phyloP scores from a whole-genome alignment of 2,797 vertebrate genomes.

The Platalea minor region DNA sequence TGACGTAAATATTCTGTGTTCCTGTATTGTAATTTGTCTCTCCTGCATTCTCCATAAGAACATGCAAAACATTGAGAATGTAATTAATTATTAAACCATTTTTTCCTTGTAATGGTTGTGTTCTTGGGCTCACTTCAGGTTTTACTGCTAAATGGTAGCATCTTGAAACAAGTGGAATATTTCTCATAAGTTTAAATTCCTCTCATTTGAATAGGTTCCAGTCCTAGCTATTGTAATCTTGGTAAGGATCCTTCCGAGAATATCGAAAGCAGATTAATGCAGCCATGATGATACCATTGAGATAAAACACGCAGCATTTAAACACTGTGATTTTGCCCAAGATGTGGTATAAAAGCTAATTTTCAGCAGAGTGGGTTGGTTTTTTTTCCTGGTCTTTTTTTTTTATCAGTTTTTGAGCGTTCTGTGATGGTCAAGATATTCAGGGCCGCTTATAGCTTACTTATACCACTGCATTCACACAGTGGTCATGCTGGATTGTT shows the following conservation, averaged over 20 bases:
- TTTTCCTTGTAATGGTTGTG: background rate
- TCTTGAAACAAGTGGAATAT: background rate
- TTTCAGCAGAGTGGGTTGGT: background rate
- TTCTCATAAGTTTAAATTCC: background rate
- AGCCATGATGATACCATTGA: background rate
- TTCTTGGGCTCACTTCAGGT: background rate
- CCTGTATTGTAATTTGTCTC: background rate
- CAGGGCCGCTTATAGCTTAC: background rate
- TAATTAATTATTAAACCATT: background rate
- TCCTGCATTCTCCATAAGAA: background rate
- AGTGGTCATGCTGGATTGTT: background rate
- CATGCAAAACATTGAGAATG: background rate
- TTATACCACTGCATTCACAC: background rate
- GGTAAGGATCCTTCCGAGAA: background rate
- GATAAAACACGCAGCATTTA: background rate
- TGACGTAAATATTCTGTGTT: background rate
- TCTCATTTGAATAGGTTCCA: background rate
- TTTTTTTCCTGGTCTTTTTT: background rate
- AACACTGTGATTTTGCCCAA: background rate
- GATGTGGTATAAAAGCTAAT: background rate
- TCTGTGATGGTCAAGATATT: background rate
- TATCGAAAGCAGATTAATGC: background rate
- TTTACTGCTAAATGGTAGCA: background rate
- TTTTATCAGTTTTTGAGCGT: background rate
- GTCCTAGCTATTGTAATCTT: background rate